Percentiles rank a stretch among this genome's conserved stretches.
Conservation (phyloP, 64 coral and sea anemone genomes). For the Exaiptasia diaphana region DNA sequence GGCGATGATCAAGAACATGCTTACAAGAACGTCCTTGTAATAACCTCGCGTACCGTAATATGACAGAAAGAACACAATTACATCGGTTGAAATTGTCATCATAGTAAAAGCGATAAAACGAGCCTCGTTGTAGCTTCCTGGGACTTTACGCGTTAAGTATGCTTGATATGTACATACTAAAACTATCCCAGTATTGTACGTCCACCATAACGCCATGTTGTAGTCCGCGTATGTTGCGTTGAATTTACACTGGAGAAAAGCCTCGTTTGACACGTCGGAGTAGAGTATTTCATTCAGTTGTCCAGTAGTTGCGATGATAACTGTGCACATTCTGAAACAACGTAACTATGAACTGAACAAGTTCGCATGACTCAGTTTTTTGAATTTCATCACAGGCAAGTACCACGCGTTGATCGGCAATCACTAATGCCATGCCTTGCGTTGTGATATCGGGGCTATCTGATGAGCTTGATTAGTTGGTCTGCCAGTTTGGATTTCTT, state of each 20-base stretch:
- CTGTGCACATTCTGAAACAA: no score
- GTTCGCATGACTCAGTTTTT: no score
- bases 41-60: conserved; percentile 64
- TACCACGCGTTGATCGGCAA: no score
- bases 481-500: no score
- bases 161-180: conserved; percentile 90
- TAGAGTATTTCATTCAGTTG: conserved; percentile 49
- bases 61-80: conserved; percentile 76
- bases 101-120: conserved; percentile 93
- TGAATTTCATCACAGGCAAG: no score
- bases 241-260: conserved; percentile 59
- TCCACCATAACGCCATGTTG: conserved; percentile 75
- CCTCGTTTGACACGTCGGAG: conserved; percentile 32
- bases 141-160: conserved; percentile 72
- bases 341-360: no score
- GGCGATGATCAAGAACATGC: conserved; percentile 63
- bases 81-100: conserved; percentile 78
- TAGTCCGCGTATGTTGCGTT: conserved; percentile 55
- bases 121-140: conserved; percentile 89
- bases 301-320: conserved; percentile 34
- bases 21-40: conserved; percentile 68
- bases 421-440: no score
- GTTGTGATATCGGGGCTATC: no score
- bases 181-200: conserved; percentile 68
- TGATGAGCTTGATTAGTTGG: no score